Conservation (phyloP, 2,888 invertebrate genomes). For the Ormyrus thymus region DNA sequence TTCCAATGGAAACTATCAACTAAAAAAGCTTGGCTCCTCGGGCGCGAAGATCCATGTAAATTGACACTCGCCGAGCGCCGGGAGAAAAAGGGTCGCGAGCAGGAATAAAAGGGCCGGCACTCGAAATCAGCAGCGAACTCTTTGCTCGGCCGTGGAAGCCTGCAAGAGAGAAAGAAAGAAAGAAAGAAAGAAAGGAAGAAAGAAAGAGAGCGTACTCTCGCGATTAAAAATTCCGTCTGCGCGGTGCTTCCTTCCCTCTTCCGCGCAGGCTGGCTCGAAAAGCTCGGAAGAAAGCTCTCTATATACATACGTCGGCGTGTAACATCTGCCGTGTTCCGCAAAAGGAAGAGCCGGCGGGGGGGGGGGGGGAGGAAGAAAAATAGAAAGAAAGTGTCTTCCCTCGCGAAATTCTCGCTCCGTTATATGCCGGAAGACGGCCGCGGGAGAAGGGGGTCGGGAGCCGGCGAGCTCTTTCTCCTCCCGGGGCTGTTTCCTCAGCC, state of each 20-base stretch:
- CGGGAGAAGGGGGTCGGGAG: constrained; percentile 48
- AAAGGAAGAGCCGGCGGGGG: constrained; percentile 1
- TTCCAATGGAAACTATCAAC: too few species aligned
- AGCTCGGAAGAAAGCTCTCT: too few species aligned
- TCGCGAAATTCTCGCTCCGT: constrained; percentile 51
- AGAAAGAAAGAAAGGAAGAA: neutral
- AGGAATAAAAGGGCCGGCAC: neutral
- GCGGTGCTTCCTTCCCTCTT: constrained; percentile 45
- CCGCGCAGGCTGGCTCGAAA: neutral
- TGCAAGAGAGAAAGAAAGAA: too few species aligned
- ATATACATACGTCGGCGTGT: neutral
- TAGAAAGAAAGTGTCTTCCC: constrained; percentile 2
- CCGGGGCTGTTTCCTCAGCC: constrained; percentile 53
- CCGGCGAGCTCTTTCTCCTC: constrained; percentile 49
- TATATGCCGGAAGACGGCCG: neutral
- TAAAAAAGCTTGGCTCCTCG: too few species aligned
- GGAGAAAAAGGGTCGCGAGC: too few species aligned
- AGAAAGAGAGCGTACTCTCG: constrained; percentile 51
- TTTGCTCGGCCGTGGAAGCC: too few species aligned
- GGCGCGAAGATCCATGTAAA: too few species aligned
- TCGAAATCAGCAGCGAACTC: too few species aligned
- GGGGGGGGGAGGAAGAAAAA: neutral
- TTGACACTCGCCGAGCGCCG: too few species aligned
- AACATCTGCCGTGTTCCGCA: constrained; percentile 37
- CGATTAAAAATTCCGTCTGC: constrained; percentile 71